Evolutionary conservation across 2,888 invertebrate genomes (phyloP).

Genomic region (Coenonympha arcania): DNA sequence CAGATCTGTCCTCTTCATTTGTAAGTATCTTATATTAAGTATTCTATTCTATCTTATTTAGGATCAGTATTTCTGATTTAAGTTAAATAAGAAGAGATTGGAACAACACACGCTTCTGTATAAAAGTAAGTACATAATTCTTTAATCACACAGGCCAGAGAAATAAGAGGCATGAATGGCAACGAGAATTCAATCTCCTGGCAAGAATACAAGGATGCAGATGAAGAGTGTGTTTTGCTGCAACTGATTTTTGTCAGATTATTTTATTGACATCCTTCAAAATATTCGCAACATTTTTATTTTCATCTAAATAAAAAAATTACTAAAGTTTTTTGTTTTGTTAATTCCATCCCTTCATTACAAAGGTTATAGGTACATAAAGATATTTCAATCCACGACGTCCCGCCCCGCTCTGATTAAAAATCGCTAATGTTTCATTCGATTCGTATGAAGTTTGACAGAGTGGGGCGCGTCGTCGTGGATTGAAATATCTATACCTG

Average conservation of each 20-base stretch:
- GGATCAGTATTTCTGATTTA: not conserved
- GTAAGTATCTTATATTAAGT: slow-evolving; percentile 11
- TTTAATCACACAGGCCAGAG: not conserved
- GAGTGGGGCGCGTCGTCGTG: too few relatives aligned
- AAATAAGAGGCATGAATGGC: not conserved
- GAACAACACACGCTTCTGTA: not conserved
- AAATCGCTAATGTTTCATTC: too few relatives aligned
- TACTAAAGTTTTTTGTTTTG: not conserved
- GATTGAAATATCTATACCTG: too few relatives aligned
- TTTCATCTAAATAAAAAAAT: slow-evolving; percentile 11
- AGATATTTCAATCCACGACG: too few relatives aligned
- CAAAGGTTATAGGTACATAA: not conserved
- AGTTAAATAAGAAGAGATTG: not conserved
- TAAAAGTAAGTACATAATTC: not conserved
- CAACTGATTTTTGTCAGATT: slow-evolving; percentile 15
- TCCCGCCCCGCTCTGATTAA: too few relatives aligned
- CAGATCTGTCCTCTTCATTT: not conserved
- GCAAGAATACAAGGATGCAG: too few relatives aligned
- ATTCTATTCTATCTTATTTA: not conserved
- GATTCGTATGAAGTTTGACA: too few relatives aligned
- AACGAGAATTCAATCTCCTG: not conserved
- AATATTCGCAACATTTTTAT: slow-evolving; percentile 6
- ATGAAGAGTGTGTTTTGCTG: too few relatives aligned
- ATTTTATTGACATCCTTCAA: slow-evolving; percentile 9
- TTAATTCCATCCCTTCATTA: not conserved